These are phyloP conservation scores for Phalangium opilio DNA, from an alignment of 2,888 invertebrate genomes.

Conservation along the genomic window DNA sequence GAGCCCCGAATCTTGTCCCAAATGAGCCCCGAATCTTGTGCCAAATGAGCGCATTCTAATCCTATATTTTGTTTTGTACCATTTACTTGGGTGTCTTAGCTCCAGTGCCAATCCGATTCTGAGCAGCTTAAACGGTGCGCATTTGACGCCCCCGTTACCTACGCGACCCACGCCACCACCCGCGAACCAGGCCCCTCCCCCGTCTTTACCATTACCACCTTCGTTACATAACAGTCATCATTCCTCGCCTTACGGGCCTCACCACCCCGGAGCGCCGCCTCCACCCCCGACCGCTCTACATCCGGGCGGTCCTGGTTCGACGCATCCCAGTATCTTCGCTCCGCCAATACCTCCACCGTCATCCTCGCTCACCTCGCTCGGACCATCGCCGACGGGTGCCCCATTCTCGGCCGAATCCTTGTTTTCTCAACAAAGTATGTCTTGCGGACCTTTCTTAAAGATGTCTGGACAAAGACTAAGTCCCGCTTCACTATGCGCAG, in stretches of 20 bases:
- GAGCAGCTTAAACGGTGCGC: too few relatives aligned
- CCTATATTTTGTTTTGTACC: too few relatives aligned
- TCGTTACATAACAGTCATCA: constrained; percentile 8
- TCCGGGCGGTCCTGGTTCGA: constrained; percentile 7
- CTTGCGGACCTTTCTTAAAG: background rate
- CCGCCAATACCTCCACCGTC: constrained; percentile 17
- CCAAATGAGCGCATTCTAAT: too few relatives aligned
- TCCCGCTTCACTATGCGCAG: constrained; percentile 9
- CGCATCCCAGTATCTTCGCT: constrained; percentile 18
- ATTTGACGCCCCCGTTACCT: constrained; percentile 5
- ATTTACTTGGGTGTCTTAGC: too few relatives aligned
- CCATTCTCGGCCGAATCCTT: constrained; percentile 20
- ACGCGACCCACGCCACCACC: constrained; percentile 6
- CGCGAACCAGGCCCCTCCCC: constrained; percentile 8
- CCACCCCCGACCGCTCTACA: constrained; percentile 5
- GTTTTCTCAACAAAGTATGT: constrained; percentile 19
- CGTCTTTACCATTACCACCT: constrained; percentile 13
- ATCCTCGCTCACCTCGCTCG: constrained; percentile 15
- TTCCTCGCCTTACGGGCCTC: constrained; percentile 10
- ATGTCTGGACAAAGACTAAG: background rate
- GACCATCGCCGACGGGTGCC: constrained; percentile 16
- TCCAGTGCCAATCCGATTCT: too few relatives aligned
- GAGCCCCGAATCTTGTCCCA: too few relatives aligned
- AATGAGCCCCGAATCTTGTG: too few relatives aligned
- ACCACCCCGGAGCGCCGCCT: constrained; percentile 9